Conservation (phyloP, 2,888 invertebrate species). For the Phalera bucephala region DNA sequence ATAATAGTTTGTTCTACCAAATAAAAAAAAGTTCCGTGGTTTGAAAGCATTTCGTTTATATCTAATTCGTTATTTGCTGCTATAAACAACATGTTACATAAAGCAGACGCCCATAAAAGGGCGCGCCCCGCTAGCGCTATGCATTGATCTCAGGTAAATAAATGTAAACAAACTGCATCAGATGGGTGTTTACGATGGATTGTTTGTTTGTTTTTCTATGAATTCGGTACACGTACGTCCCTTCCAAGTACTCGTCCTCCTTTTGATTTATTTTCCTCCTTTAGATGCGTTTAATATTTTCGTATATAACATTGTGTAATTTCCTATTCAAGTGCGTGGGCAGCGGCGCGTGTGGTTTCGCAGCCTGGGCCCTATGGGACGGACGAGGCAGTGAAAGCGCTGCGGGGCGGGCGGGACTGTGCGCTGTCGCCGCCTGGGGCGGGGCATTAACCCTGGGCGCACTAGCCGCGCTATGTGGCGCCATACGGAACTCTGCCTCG, state of each 20-base stretch:
- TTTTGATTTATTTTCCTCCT: no score
- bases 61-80: no score
- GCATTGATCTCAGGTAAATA: neutral
- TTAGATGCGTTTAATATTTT: neutral
- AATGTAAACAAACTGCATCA: neutral
- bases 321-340: conserved; percentile 50
- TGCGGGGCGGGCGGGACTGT: conserved; percentile 61
- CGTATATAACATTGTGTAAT: neutral
- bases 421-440: conserved; percentile 62
- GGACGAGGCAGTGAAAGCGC: conserved; percentile 53
- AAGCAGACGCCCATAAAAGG: neutral
- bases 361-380: conserved; percentile 69
- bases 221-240: no score
- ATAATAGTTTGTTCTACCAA: no score
- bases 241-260: no score
- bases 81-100: no score
- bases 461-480: conserved; percentile 52
- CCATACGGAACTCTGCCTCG: conserved; percentile 49
- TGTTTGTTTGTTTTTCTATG: no score
- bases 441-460: conserved; percentile 55
- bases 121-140: neutral
- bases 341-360: conserved; percentile 53
- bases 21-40: no score
- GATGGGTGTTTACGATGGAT: no score
- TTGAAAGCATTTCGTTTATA: no score